Percentiles rank a stretch among this genome's conserved stretches.
Evolutionary conservation across 2,113 vertebrate genomes (phyloP).

Genomic region (Misgurnus anguillicaudatus): DNA sequence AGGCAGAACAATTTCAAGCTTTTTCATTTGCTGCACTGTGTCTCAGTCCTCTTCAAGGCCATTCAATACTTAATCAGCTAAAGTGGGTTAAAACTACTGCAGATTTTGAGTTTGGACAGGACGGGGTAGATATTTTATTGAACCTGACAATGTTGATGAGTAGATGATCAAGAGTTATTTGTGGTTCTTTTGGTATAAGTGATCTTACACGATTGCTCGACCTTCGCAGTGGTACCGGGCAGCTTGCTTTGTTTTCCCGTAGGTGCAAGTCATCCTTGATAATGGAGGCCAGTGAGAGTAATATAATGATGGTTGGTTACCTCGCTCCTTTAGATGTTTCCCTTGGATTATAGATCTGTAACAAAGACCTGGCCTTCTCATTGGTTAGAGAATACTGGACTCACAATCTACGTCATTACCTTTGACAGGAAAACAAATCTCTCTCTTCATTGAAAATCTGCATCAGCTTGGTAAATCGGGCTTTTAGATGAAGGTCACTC

Average conservation of each 20-base stretch:
- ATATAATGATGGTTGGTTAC: constrained; percentile 70
- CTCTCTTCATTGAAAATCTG: constrained; percentile 39
- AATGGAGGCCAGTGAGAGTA: constrained; percentile 65
- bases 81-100: background rate
- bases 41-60: background rate
- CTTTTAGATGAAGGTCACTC: constrained; percentile 28
- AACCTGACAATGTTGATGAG: background rate
- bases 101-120: background rate
- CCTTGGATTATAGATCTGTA: constrained; percentile 47
- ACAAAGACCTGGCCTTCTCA: constrained; percentile 44
- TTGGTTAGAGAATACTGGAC: constrained; percentile 23
- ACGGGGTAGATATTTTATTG: constrained; percentile 4
- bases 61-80: background rate
- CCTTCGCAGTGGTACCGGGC: background rate
- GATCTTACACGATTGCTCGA: constrained; percentile 23
- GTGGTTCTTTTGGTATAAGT: constrained; percentile 31
- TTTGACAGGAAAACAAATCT: constrained; percentile 48
- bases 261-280: constrained; percentile 62
- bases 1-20: background rate
- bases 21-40: background rate
- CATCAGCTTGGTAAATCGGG: constrained; percentile 52
- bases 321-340: constrained; percentile 34
- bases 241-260: background rate
- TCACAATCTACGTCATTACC: constrained; percentile 49
- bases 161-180: background rate